A percentile compares a stretch with the other conserved stretches of the same genome.
phyloP scores from a whole-genome alignment of 2,888 invertebrate species.

The Drosophila anomalata region DNA sequence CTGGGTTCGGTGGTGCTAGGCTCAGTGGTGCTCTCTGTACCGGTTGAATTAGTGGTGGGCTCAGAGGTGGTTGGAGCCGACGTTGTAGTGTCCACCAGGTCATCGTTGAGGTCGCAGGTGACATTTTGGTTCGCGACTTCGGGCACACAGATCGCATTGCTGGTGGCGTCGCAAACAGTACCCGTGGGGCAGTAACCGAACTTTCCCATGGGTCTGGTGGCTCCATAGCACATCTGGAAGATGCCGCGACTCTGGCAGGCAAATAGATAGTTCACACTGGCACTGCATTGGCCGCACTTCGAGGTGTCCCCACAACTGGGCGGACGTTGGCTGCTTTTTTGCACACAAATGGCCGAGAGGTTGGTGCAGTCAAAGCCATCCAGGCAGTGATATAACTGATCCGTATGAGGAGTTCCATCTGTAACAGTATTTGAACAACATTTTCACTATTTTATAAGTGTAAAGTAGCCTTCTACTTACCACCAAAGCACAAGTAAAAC shows the following conservation, averaged over 20 bases:
- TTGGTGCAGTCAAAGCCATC: slow-evolving; percentile 78
- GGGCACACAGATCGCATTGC: slow-evolving; percentile 69
- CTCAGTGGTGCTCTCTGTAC: slow-evolving; percentile 2
- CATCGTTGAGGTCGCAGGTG: slow-evolving; percentile 75
- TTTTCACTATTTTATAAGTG: no score
- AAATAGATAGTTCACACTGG: slow-evolving; percentile 77
- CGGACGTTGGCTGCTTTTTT: slow-evolving; percentile 62
- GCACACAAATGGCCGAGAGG: slow-evolving; percentile 75
- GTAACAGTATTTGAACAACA: not conserved
- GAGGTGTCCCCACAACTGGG: slow-evolving; percentile 81
- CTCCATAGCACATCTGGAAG: slow-evolving; percentile 81
- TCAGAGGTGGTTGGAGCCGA: slow-evolving; percentile 3
- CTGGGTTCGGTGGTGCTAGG: not conserved
- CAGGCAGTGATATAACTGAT: slow-evolving; percentile 71
- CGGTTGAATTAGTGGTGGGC: not conserved
- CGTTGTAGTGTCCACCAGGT: slow-evolving; percentile 37
- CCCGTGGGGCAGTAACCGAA: slow-evolving; percentile 74
- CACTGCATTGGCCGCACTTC: slow-evolving; percentile 79
- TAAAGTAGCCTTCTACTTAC: slow-evolving; percentile 40
- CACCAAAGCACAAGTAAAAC: slow-evolving; percentile 79
- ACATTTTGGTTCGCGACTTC: slow-evolving; percentile 26
- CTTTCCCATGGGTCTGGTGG: slow-evolving; percentile 67
- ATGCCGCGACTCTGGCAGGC: slow-evolving; percentile 76
- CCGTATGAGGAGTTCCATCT: slow-evolving; percentile 70
- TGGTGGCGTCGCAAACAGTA: slow-evolving; percentile 73